Evolutionary conservation across 2,113 vertebrate species (phyloP).

Genomic region (Neogobius melanostomus): DNA sequence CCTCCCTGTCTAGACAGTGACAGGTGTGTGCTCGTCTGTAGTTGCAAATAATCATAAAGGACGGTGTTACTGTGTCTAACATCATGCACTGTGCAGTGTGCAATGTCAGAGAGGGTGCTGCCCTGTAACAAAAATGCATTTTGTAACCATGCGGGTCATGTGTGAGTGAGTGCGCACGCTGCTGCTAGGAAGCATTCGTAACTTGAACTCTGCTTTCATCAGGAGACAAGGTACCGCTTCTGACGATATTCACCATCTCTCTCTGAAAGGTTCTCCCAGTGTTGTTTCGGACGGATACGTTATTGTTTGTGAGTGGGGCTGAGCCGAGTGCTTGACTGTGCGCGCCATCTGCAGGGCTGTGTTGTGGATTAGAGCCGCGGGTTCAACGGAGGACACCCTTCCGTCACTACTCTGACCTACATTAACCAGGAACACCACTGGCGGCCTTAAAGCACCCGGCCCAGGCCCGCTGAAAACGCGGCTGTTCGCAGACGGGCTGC

Average conservation of each 20-base stretch:
- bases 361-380: conserved; percentile 54
- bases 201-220: conserved; percentile 45
- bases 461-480: neutral
- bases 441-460: conserved; percentile 42
- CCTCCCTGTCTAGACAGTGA: conserved; percentile 83
- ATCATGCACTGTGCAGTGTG: conserved; percentile 8
- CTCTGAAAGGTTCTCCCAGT: conserved; percentile 35
- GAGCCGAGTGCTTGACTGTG: conserved; percentile 53
- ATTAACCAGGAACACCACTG: conserved; percentile 60
- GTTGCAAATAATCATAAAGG: conserved; percentile 71
- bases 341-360: conserved; percentile 74
- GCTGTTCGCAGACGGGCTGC: neutral
- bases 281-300: conserved; percentile 12
- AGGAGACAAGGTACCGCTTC: conserved; percentile 45
- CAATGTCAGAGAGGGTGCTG: neutral
- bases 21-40: conserved; percentile 77
- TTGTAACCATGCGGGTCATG: conserved; percentile 56
- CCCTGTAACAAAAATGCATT: neutral
- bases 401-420: conserved; percentile 76
- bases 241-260: conserved; percentile 55
- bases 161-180: conserved; percentile 5
- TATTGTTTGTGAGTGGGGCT: conserved; percentile 1
- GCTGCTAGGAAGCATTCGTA: neutral
- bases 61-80: conserved; percentile 34
- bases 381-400: conserved; percentile 76